Base-by-base conservation (phyloP, 2,888 invertebrate genomes). In the Exephanes ischioxanthus region DNA sequence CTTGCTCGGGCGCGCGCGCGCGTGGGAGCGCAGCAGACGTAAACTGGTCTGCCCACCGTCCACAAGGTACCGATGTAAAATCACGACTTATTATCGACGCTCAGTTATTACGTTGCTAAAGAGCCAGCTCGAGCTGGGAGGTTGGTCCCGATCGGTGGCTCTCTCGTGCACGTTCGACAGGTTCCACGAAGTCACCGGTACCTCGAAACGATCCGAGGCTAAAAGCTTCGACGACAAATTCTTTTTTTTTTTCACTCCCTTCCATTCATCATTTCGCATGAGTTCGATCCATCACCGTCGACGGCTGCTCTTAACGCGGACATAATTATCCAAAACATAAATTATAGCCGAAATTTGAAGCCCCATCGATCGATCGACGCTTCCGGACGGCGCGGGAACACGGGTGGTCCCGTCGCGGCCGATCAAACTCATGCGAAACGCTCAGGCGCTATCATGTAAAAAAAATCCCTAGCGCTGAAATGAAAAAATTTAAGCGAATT, bases 41-140 rank as follows among this genome's bases (percentile, higher is more conserved):
- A 37, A 87, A 88, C 88, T 86, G 87, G 88, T 88, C 84, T 87
- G 88, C 88, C 88, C 88, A 88, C 88, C 79, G 85, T 63, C 83
- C 61, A 51, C 67, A 33, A 30, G 63, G 26, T 63, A 63, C 71
- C 85, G 79, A 86, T 84, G 86, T 80, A 83, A 84, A 86, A 84
- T 84, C 86, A 84, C 81, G 81, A 86, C 84, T 86, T 81, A 77
- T 80, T 85, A 82, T 83, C 87, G 81, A 81, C 79, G 78, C 86
- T 87, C 86, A 71, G 78, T 84, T 87, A 86, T 83, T 83, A 78
- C 76, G 67, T 75, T 82, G 82, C 79, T 84, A 75, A 77, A 80
- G 82, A 71, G 80, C 76, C 33, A 70, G 9, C 58, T 41, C 26
- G 79, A 66, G 72, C 75, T 67, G 78, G 67, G 67, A 67, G 77